Conservation (phyloP, 2,888 invertebrate genomes). For the Ochropleura plecta region DNA sequence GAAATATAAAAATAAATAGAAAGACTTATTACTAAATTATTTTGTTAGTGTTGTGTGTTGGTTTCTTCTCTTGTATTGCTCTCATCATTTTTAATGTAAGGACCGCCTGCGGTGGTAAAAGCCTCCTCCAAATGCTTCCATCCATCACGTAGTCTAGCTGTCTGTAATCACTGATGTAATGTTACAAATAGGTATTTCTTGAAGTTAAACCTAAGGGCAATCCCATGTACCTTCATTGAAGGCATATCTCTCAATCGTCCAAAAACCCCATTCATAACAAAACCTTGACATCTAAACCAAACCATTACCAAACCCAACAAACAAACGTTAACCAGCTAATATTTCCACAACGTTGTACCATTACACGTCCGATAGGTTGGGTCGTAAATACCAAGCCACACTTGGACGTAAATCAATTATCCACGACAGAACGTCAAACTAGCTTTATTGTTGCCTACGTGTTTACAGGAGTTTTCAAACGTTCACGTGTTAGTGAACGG, state of each 20-base stretch:
- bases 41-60: no score
- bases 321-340: constrained; percentile 24
- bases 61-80: no score
- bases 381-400: constrained; percentile 66
- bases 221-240: background rate
- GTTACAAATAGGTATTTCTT: background rate
- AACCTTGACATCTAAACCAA: background rate
- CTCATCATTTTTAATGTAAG: no score
- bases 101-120: no score
- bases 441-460: constrained; percentile 71
- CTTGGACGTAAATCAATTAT: constrained; percentile 79
- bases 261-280: background rate
- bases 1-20: no score
- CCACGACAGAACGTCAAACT: constrained; percentile 73
- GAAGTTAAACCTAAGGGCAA: background rate
- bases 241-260: background rate
- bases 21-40: no score
- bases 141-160: no score
- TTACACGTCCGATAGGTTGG: constrained; percentile 34
- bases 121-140: no score
- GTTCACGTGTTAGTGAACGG: constrained; percentile 57
- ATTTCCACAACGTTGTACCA: constrained; percentile 27
- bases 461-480: constrained; percentile 63
- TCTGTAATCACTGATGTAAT: background rate
- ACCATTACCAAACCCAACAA: constrained; percentile 7